phyloP scores from a whole-genome alignment of 2,113 vertebrate species.

The Aix galericulata region DNA sequence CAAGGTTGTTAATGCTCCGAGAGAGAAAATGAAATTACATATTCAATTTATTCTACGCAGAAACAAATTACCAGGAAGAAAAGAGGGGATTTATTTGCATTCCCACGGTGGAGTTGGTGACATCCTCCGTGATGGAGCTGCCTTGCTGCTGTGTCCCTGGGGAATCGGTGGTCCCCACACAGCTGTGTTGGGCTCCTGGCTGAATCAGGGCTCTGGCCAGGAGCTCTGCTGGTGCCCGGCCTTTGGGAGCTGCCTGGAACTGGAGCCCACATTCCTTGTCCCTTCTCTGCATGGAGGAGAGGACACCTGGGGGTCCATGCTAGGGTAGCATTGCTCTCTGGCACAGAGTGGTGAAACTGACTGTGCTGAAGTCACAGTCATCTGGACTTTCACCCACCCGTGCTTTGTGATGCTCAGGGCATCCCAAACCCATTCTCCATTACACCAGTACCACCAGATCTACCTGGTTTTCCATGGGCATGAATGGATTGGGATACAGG shows the following conservation, averaged over 20 bases:
- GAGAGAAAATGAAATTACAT: slow-evolving; percentile 76
- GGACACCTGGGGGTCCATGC: not conserved
- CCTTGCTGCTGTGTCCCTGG: fast-evolving
- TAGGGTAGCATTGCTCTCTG: not conserved
- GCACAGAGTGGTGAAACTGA: not conserved
- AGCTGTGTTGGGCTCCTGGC: fast-evolving
- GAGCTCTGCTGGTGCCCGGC: not conserved
- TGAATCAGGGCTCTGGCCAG: fast-evolving
- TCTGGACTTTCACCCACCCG: not conserved
- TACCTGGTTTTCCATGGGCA: not conserved
- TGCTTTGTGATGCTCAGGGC: not conserved
- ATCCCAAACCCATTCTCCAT: not conserved
- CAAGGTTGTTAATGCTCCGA: slow-evolving; percentile 71
- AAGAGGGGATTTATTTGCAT: slow-evolving; percentile 58
- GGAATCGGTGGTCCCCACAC: not conserved
- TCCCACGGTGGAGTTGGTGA: not conserved
- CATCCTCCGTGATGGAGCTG: not conserved
- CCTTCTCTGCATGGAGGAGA: not conserved
- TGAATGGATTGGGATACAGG: fast-evolving
- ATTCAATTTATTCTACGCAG: slow-evolving; percentile 69
- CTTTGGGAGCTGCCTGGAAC: not conserved
- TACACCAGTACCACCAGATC: too few relatives aligned
- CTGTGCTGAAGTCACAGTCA: not conserved
- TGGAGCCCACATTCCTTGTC: fast-evolving
- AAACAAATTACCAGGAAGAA: slow-evolving; percentile 69